phyloP scores from a whole-genome alignment of 2,888 invertebrate species.

The Nomada hirtipes region DNA sequence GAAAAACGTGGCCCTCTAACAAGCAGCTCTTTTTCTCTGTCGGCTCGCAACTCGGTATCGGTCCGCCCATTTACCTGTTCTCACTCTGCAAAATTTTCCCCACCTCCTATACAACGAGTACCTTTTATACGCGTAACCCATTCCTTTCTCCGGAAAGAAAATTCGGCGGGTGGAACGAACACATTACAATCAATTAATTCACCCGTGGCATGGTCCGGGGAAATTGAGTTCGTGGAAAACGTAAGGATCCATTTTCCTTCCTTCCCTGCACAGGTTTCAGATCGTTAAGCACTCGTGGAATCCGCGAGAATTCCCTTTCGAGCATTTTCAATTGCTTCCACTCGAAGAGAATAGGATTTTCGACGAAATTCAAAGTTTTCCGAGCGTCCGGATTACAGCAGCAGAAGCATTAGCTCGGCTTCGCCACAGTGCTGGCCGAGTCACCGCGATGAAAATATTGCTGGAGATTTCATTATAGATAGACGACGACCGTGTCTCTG shows the following conservation, averaged over 20 bases:
- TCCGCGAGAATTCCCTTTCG: neutral
- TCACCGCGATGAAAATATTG: slow-evolving; percentile 75
- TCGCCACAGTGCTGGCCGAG: slow-evolving; percentile 33
- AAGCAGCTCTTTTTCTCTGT: slow-evolving; percentile 43
- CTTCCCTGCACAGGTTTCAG: neutral
- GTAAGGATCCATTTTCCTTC: neutral
- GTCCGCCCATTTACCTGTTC: neutral
- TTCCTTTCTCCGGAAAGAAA: neutral
- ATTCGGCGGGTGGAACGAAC: neutral
- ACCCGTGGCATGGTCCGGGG: neutral
- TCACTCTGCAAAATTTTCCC: neutral
- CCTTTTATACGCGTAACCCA: neutral
- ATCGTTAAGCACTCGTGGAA: slow-evolving; percentile 15
- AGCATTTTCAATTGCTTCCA: slow-evolving; percentile 24
- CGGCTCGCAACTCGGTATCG: neutral
- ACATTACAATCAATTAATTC: neutral
- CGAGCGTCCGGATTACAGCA: slow-evolving; percentile 45
- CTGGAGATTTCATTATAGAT: slow-evolving; percentile 78
- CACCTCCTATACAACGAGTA: neutral
- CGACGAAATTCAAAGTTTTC: slow-evolving; percentile 44
- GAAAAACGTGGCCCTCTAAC: slow-evolving; percentile 41
- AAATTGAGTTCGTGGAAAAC: neutral
- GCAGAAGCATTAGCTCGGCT: slow-evolving; percentile 41
- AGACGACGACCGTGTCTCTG: slow-evolving; percentile 59
- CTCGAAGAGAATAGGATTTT: slow-evolving; percentile 6